Evolutionary conservation across 2,113 vertebrate species (phyloP).

Genomic region (Taurulus bubalis): DNA sequence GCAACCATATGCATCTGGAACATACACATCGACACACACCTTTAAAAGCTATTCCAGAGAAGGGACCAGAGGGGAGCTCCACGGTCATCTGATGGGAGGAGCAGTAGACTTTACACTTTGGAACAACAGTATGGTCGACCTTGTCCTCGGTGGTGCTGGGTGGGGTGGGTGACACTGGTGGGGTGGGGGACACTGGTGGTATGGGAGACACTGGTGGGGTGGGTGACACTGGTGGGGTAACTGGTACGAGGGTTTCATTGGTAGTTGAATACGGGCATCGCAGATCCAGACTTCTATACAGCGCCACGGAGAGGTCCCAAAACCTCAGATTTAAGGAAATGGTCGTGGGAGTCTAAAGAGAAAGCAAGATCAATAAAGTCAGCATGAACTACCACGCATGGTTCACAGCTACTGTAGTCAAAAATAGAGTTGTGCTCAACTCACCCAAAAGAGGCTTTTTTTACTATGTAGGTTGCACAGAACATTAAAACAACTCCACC

Average conservation of each 20-base stretch:
- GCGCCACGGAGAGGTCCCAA: conserved; percentile 60
- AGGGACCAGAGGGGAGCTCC: conserved; percentile 69
- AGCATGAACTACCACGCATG: conserved; percentile 8
- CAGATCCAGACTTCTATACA: conserved; percentile 64
- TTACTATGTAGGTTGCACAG: conserved; percentile 10
- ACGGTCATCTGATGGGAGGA: conserved; percentile 76
- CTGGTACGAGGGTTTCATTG: conserved; percentile 10
- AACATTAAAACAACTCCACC: conserved; percentile 15
- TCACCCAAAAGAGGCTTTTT: not conserved
- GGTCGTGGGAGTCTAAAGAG: conserved; percentile 59
- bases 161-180: not conserved
- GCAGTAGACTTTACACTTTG: conserved; percentile 69
- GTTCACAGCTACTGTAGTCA: conserved; percentile 7
- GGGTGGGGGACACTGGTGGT: not conserved
- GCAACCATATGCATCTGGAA: conserved; percentile 55
- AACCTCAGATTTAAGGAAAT: conserved; percentile 72
- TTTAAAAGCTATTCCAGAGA: conserved; percentile 73
- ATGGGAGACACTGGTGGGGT: not conserved
- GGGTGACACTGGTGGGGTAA: not conserved
- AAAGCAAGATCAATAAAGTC: conserved; percentile 28
- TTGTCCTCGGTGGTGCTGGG: conserved; percentile 4
- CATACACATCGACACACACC: conserved; percentile 53
- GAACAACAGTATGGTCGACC: not conserved
- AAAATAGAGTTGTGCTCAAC: conserved; percentile 40
- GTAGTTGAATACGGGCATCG: conserved; percentile 63